Evolutionary conservation across 2,797 vertebrate species (phyloP).

Genomic region (Paguma larvata): DNA sequence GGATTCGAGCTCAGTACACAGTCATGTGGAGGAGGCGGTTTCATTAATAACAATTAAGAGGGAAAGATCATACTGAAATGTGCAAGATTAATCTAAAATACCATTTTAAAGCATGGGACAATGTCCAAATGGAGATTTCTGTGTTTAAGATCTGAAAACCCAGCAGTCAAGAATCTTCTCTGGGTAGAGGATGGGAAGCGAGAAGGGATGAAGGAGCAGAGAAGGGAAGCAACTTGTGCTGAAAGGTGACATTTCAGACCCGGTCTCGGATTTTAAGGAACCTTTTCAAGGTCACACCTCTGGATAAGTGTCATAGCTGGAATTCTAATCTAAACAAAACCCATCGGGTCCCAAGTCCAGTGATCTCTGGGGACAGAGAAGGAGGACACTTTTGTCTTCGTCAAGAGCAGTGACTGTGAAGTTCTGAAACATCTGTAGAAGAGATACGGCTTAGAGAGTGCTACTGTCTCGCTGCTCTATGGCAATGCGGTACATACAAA

Average conservation of each 20-base stretch:
- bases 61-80: constrained; percentile 25
- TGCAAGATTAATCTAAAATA: constrained; percentile 60
- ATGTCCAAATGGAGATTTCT: constrained; percentile 29
- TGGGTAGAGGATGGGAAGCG: neutral
- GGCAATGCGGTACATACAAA: neutral
- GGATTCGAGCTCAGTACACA: constrained; percentile 47
- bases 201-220: neutral
- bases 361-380: neutral
- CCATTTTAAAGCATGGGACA: constrained; percentile 43
- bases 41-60: constrained; percentile 67
- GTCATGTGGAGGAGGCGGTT: neutral
- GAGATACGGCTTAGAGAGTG: neutral
- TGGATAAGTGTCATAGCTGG: neutral
- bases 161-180: neutral
- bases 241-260: neutral
- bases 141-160: neutral
- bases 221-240: neutral
- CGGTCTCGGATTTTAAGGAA: neutral
- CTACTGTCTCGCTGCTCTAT: neutral
- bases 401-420: neutral
- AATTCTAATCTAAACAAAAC: constrained; percentile 42
- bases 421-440: neutral
- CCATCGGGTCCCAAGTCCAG: neutral
- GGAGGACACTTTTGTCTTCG: neutral
- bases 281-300: constrained; percentile 35